Evolutionary conservation across 2,113 vertebrate genomes (phyloP).

Genomic region (Arvicanthis niloticus): DNA sequence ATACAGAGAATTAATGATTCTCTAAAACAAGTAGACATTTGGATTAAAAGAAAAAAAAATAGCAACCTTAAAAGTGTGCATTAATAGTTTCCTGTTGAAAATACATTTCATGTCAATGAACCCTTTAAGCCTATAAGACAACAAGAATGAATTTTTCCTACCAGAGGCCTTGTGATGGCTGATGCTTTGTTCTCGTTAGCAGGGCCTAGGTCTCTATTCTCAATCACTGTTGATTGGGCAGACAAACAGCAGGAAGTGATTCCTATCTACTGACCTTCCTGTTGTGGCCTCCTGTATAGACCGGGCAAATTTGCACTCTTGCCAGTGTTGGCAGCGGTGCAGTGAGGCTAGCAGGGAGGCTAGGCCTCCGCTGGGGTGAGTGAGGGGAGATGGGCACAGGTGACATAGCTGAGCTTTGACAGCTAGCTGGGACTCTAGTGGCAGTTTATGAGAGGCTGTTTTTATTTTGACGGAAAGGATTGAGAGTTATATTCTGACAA

Average conservation of each 20-base stretch:
- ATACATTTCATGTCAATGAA: not conserved
- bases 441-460: not conserved
- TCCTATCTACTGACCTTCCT: not conserved
- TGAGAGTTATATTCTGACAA: slow-evolving; percentile 24
- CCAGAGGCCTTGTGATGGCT: not conserved
- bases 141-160: not conserved
- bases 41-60: not conserved
- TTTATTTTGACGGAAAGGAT: slow-evolving; percentile 17
- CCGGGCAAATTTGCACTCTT: not conserved
- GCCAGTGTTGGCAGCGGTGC: not conserved
- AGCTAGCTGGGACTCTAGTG: slow-evolving; percentile 3
- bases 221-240: not conserved
- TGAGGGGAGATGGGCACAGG: not conserved
- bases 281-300: not conserved
- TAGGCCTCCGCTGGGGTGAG: not conserved
- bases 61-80: not conserved
- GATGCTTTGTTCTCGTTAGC: not conserved
- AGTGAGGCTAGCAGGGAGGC: not conserved
- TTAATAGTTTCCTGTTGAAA: not conserved
- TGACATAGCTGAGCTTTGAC: slow-evolving; percentile 10
- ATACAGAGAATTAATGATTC: not conserved
- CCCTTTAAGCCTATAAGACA: not conserved
- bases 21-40: not conserved
- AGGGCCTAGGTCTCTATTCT: not conserved
- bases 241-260: not conserved